These are phyloP conservation scores for Ceratoteleas bidentatus DNA, from an alignment of 1,140 invertebrate species.

Conservation along the genomic window DNA sequence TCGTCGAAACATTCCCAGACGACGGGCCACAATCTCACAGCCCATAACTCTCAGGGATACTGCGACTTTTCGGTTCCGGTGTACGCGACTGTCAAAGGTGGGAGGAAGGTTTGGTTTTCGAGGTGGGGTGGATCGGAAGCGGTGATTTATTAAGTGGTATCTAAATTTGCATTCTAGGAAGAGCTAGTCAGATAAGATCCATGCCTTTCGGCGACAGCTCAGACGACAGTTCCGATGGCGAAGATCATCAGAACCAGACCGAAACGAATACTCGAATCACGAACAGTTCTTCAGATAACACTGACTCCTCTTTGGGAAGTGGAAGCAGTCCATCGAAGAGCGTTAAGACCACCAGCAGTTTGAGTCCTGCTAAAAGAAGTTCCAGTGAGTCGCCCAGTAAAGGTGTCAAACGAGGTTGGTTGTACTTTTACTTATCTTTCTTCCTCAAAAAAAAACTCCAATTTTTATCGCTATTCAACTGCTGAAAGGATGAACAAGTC, in stretches of 20 bases:
- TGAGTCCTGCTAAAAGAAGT: conserved; percentile 91
- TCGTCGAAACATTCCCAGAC: conserved; percentile 80
- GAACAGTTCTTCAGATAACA: conserved; percentile 81
- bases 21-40: conserved; percentile 77
- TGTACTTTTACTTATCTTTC: not conserved
- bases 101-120: conserved; percentile 64
- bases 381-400: conserved; percentile 92
- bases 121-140: too few species aligned
- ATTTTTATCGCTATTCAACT: too few species aligned
- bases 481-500: not conserved
- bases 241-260: conserved; percentile 84
- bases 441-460: too few species aligned
- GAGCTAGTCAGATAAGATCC: conserved; percentile 96
- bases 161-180: conserved; percentile 71
- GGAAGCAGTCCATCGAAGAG: conserved; percentile 91
- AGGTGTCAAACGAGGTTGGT: conserved; percentile 82
- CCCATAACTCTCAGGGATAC: conserved; percentile 84
- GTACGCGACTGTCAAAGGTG: conserved; percentile 97
- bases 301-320: conserved; percentile 83
- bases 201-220: conserved; percentile 98
- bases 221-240: conserved; percentile 95
- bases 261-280: conserved; percentile 82
- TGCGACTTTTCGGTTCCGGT: conserved; percentile 95
- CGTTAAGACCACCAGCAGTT: conserved; percentile 90
- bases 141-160: too few species aligned